Conservation (phyloP, 1,140 invertebrate species). For the Drosophila eugracilis region DNA sequence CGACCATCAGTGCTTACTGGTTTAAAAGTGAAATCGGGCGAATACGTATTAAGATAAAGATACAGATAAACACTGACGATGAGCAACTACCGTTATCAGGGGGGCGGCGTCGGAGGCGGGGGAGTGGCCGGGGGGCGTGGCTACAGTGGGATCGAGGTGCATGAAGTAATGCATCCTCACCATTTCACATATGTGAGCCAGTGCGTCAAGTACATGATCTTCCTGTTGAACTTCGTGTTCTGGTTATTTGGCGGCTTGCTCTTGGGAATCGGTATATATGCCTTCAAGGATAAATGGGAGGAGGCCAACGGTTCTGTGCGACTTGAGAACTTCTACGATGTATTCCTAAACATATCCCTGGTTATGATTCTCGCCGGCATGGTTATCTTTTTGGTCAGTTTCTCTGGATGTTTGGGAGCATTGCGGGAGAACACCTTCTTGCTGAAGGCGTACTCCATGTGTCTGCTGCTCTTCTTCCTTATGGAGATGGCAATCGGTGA, state of each 20-base stretch:
- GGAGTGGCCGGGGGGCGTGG: constrained; percentile 87
- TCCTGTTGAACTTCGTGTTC: constrained; percentile 95
- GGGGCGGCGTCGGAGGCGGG: constrained; percentile 84
- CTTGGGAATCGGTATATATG: constrained; percentile 94
- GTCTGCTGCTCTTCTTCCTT: constrained; percentile 94
- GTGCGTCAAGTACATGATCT: constrained; percentile 97
- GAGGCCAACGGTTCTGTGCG: constrained; percentile 89
- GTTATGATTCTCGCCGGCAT: constrained; percentile 94
- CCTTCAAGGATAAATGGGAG: constrained; percentile 96
- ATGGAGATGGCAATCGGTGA: constrained; percentile 92
- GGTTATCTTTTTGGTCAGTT: constrained; percentile 92
- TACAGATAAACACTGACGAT: constrained; percentile 34
- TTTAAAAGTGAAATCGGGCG: background rate
- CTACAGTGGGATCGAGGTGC: constrained; percentile 35
- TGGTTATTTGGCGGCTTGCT: constrained; percentile 94
- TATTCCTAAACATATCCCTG: constrained; percentile 95
- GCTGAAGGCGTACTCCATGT: constrained; percentile 96
- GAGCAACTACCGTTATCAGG: constrained; percentile 82
- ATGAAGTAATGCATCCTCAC: constrained; percentile 86
- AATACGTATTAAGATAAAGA: constrained; percentile 5
- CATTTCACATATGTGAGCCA: constrained; percentile 89
- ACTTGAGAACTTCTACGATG: constrained; percentile 94
- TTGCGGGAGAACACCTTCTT: constrained; percentile 96
- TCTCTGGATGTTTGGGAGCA: constrained; percentile 95
- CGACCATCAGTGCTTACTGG: background rate